Percentiles rank a stretch among this genome's conserved stretches.
Evolutionary conservation across 2,113 vertebrate species (phyloP).

Genomic region (Nestor notabilis): DNA sequence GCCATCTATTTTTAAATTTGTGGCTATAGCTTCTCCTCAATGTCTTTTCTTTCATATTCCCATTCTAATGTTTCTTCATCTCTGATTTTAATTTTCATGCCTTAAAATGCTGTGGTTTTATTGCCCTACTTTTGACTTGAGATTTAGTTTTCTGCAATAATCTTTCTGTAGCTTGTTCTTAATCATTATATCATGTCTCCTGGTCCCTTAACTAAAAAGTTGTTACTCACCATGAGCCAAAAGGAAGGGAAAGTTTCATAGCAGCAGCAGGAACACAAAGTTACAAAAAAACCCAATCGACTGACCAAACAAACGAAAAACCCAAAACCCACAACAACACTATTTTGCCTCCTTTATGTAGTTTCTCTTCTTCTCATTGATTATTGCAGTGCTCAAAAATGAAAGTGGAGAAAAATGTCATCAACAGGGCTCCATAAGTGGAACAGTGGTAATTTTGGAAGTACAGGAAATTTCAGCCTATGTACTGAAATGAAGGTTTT

Average conservation of each 20-base stretch:
- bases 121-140: background rate
- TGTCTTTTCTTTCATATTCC: background rate
- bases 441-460: background rate
- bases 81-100: background rate
- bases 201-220: background rate
- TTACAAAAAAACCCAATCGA: background rate
- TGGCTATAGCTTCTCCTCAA: background rate
- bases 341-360: constrained; percentile 7
- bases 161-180: background rate
- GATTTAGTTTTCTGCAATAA: background rate
- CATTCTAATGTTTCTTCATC: background rate
- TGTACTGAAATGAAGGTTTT: background rate
- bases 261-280: background rate
- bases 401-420: background rate
- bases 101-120: background rate
- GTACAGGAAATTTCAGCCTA: background rate
- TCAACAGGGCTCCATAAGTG: background rate
- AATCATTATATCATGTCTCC: background rate
- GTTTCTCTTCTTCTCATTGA: background rate
- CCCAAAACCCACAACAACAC: background rate
- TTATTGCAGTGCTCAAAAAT: background rate
- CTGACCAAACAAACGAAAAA: background rate
- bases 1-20: background rate
- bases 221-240: background rate
- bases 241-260: background rate